phyloP scores from a whole-genome alignment of 2,888 invertebrate genomes.

The Pandemis heparana region DNA sequence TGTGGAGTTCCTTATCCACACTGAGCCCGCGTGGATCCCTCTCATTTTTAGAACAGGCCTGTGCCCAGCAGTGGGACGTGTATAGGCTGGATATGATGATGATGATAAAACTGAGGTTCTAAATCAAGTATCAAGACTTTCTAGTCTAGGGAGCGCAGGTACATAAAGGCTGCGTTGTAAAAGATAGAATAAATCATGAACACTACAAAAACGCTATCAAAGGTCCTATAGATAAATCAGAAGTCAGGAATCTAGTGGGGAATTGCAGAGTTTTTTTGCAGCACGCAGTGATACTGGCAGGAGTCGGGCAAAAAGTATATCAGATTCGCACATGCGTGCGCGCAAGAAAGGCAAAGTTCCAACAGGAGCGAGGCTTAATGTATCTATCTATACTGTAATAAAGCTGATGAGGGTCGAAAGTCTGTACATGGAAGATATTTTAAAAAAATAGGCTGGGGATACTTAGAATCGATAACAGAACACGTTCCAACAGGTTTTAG shows the following conservation, averaged over 20 bases:
- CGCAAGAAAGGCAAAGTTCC: background rate
- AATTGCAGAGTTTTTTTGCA: constrained; percentile 30
- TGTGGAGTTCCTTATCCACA: too few relatives aligned
- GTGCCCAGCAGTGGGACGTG: too few relatives aligned
- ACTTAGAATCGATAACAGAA: too few relatives aligned
- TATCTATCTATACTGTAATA: too few relatives aligned
- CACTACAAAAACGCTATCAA: constrained; percentile 17
- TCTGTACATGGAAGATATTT: too few relatives aligned
- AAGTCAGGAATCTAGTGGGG: constrained; percentile 33
- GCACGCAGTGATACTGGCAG: constrained; percentile 15
- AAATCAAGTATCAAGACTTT: background rate
- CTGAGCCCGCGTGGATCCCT: too few relatives aligned
- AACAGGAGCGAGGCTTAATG: background rate
- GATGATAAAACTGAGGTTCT: too few relatives aligned
- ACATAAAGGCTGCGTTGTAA: background rate
- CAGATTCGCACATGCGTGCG: constrained; percentile 26
- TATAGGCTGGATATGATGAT: too few relatives aligned
- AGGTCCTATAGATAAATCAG: constrained; percentile 31
- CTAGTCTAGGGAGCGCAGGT: background rate
- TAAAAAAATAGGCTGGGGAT: too few relatives aligned
- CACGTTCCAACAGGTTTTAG: too few relatives aligned
- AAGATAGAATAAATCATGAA: background rate
- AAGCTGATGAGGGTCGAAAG: too few relatives aligned
- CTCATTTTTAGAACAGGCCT: too few relatives aligned
- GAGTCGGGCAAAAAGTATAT: constrained; percentile 29